Evolutionary conservation across 2,113 vertebrate genomes (phyloP).

Genomic region (Bos indicus): DNA sequence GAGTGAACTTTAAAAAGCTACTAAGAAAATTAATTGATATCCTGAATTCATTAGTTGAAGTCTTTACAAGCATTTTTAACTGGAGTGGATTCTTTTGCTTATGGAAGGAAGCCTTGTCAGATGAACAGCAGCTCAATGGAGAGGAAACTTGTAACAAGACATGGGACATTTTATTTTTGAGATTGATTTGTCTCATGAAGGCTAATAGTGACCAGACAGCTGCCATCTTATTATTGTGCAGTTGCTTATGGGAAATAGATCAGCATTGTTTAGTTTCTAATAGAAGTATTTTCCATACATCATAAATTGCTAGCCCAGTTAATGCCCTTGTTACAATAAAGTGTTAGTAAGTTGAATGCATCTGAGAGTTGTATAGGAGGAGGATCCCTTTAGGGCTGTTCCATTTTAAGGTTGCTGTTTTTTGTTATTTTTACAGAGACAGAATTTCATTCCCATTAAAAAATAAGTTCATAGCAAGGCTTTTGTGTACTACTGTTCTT

Average conservation of each 20-base stretch:
- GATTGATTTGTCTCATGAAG: neutral
- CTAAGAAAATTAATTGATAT: neutral
- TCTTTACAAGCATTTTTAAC: neutral
- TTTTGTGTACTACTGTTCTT: neutral
- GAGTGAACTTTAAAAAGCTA: neutral
- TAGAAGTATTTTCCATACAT: slow-evolving; percentile 1
- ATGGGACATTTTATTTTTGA: neutral
- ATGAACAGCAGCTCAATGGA: neutral
- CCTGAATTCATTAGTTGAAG: neutral
- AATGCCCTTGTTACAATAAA: neutral
- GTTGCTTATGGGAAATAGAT: slow-evolving; percentile 11
- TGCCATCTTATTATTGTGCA: slow-evolving; percentile 11
- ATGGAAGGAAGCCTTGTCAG: neutral
- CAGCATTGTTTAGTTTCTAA: neutral
- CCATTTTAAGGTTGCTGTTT: neutral
- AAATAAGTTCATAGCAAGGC: neutral
- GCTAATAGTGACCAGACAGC: neutral
- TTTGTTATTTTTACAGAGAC: neutral
- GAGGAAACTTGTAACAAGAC: neutral
- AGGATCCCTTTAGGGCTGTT: neutral
- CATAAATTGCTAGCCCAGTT: neutral
- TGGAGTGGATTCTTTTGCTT: neutral
- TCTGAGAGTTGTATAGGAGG: neutral
- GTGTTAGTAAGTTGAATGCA: neutral
- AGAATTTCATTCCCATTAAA: neutral